Evolutionary conservation across 2,888 invertebrate species (phyloP), one percentile per base, ranked within the genome.

Genomic region (Eristalinus sepulchralis): DNA sequence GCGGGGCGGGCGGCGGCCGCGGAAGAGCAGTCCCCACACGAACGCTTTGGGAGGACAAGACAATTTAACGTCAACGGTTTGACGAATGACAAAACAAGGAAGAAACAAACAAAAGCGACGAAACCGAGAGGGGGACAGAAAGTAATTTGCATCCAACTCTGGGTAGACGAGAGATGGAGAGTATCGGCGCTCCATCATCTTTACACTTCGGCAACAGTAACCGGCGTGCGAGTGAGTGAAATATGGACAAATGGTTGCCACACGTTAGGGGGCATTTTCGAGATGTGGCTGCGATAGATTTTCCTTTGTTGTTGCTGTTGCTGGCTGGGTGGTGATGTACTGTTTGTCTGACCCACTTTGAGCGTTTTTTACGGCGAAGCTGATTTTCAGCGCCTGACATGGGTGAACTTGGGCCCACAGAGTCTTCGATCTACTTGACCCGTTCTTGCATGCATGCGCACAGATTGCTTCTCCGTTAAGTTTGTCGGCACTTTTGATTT

Each of bases 1-100:
- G n/a, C n/a, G n/a, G n/a, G n/a, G n/a, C n/a, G n/a, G n/a, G n/a
- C n/a, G n/a, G n/a, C n/a, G n/a, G 39, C 17, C n/a, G 39, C 13
- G n/a, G 17, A 17, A n/a, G 47, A 47, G 47, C 3, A 47, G 2
- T 47, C 47, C 47, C 47, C 47, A 47, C 47, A 47, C 47, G 47
- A 47, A 47, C 47, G 47, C 17, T 22, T 53, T 27, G 66, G 66
- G 66, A 47, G 47, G 53, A 27, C 36, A 66, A 53, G 53, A 53
- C 66, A 66, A 47, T 39, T 66, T 66, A 47, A 66, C 66, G 66
- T 66, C 66, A 47, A 66, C 66, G 66, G 13, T 47, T 64, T 64
- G 47, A 47, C 66, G 66, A 66, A 53, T 39, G 66, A 53, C 13
- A 22, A 17, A 20, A 11, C 20, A 27, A 66, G 27, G 27, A 66